Conservation (phyloP, 2,888 invertebrate species). For the Pediacus dermestoides region DNA sequence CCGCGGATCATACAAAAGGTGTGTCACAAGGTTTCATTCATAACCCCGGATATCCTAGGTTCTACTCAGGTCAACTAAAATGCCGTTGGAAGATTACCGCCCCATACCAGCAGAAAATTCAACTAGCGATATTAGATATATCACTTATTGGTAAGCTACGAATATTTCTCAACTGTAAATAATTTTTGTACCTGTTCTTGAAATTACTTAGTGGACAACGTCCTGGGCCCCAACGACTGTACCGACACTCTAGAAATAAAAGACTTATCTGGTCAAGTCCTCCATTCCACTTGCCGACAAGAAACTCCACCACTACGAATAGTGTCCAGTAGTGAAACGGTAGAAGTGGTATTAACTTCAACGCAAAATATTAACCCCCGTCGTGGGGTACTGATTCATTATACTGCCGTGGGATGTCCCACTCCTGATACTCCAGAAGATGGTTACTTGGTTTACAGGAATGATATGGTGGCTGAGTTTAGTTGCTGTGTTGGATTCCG, state of each 20-base stretch:
- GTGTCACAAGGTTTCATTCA: slow-evolving; percentile 62
- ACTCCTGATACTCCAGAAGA: slow-evolving; percentile 62
- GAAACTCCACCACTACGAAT: slow-evolving; percentile 53
- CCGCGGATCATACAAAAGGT: slow-evolving; percentile 41
- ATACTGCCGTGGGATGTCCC: slow-evolving; percentile 63
- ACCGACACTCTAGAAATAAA: slow-evolving; percentile 54
- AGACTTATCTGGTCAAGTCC: slow-evolving; percentile 52
- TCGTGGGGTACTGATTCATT: slow-evolving; percentile 63
- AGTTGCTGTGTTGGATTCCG: slow-evolving; percentile 65
- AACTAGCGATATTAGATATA: slow-evolving; percentile 65
- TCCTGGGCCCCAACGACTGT: slow-evolving; percentile 35
- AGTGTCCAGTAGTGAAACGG: slow-evolving; percentile 50
- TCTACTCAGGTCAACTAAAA: slow-evolving; percentile 62
- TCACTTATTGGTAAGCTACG: slow-evolving; percentile 61
- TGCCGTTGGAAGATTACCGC: slow-evolving; percentile 67
- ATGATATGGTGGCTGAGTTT: slow-evolving; percentile 62
- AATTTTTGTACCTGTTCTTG: too few relatives aligned
- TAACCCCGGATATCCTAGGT: slow-evolving; percentile 72
- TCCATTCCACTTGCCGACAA: slow-evolving; percentile 56
- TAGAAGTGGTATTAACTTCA: slow-evolving; percentile 44
- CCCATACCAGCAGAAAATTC: slow-evolving; percentile 60
- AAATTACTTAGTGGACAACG: slow-evolving; percentile 18
- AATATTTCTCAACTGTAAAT: too few relatives aligned
- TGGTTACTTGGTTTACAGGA: slow-evolving; percentile 65
- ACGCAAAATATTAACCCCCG: slow-evolving; percentile 49